Evolutionary conservation across 2,888 invertebrate species (phyloP), one percentile per base, ranked within the genome.

Genomic region (Neoascia interrupta): DNA sequence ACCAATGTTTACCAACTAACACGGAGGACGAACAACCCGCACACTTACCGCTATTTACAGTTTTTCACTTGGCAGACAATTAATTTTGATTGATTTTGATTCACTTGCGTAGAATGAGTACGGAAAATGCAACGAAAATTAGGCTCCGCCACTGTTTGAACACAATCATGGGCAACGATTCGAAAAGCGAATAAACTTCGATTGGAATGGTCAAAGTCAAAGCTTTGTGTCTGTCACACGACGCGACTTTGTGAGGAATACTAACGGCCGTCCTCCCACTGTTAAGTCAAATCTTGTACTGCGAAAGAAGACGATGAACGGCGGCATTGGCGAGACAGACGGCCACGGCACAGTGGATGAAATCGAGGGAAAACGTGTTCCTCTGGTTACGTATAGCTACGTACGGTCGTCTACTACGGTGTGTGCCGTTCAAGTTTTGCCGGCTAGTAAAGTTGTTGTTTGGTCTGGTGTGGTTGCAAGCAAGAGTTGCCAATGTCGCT

Each of bases 401-500:
- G 72, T n/a, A n/a, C n/a, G n/a, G n/a, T n/a, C n/a, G n/a, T n/a
- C n/a, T n/a, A n/a, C n/a, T n/a, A n/a, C n/a, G n/a, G n/a, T n/a
- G 66, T 79, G 72, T 79, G 66, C 10, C 43, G 73, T 79, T 54
- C 79, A 79, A 79, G 79, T 79, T 79, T 79, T 61, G 79, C 79
- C 79, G 79, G 79, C 79, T 73, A 61, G 61, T 73, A 54, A n/a
- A 73, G 56, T 73, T 79, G 79, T 79, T 79, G 73, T 72, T 79
- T 68, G 79, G 76, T 73, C 73, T 79, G 60, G 64, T 73, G 21
- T 61, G 73, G 66, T 73, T 79, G 79, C 56, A 56, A 21, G 15
- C 5, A 8, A 10, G 79, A 37, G 79, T 79, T 79, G 79, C 66
- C 79, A 15, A 43, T 58, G 56, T 16, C 6, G n/a, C n/a, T n/a